A percentile compares a stretch with the other conserved stretches of the same genome.
phyloP scores from a whole-genome alignment of 2,113 vertebrate genomes.

The Sinocyclocheilus anshuiensis region DNA sequence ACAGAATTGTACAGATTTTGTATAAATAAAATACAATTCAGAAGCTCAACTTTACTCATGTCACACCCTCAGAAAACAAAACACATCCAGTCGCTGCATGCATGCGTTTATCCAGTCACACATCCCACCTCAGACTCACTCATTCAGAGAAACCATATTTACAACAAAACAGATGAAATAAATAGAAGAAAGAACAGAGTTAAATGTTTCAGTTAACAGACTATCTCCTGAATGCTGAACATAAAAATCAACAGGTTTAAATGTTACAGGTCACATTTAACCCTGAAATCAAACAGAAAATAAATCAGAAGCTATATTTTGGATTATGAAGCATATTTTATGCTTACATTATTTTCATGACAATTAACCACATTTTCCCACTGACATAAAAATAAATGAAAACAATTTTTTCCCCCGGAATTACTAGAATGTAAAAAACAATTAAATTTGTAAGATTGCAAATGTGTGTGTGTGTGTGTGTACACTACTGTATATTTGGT shows the following conservation, averaged over 20 bases:
- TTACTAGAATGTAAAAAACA: no score
- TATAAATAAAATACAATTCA: conserved; percentile 1
- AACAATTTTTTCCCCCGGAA: no score
- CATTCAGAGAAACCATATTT: background rate
- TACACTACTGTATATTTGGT: no score
- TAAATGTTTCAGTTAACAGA: background rate
- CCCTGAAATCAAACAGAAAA: background rate
- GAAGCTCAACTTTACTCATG: background rate
- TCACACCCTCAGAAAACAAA: background rate
- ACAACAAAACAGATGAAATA: background rate
- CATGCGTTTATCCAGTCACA: background rate
- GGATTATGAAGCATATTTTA: no score
- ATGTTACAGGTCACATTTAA: background rate
- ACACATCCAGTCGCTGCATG: background rate
- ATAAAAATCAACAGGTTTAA: no score
- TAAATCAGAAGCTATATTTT: no score
- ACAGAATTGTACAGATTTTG: background rate
- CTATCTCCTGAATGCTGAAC: background rate
- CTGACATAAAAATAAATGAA: no score
- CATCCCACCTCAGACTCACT: background rate
- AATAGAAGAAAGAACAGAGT: background rate
- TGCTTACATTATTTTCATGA: no score
- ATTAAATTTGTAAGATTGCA: no score
- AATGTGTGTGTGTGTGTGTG: no score
- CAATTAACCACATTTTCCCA: no score